Evolutionary conservation across 2,888 invertebrate genomes (phyloP), one percentile per base, ranked within the genome.

Genomic region (Bursaphelenchus okinawaensis): DNA sequence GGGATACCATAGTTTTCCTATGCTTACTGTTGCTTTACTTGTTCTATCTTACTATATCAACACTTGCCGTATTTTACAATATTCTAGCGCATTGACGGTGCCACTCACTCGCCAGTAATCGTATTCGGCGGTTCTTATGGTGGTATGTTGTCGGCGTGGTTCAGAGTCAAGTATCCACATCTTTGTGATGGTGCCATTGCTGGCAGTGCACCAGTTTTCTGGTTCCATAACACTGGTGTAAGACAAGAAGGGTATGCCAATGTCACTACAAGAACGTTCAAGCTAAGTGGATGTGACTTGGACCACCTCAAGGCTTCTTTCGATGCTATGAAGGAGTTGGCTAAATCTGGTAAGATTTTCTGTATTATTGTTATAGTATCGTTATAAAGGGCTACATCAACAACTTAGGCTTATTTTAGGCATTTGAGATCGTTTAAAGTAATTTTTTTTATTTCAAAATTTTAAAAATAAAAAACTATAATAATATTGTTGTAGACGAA

Each of bases 71-170:
- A 12, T 7, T 9, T 67, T 28, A 23, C 40, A 28, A n/a, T n/a
- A n/a, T n/a, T n/a, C n/a, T 51, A 75, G 71, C 66, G 70, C 29
- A 69, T 77, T 54, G 56, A 61, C 22, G 63, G 23, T 50, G 84
- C 84, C 1, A 66, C 73, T n/a, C 82, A 85, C 63, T 87, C 89
- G 76, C 90, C 92, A 0, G 91, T 95, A 6, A 89, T 96, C 71
- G 90, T 90, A 0, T 88, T 89, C 82, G 87, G 89, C 80, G 91
- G 96, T 0, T 94, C 93, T 0, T 96, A 98, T 83, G 96, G 96
- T 0, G 96, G 96, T 27, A 96, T 98, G 96, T 84, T 98, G 27
- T 87, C 95, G 0, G 91, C 95, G 0, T 98, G 95, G 91, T 88
- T 96, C 79, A 88, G 95, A 40, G 90, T 93, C 84, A 96, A 95